Conservation (phyloP, 1,140 invertebrate genomes). For the Tetramorium simillimum region DNA sequence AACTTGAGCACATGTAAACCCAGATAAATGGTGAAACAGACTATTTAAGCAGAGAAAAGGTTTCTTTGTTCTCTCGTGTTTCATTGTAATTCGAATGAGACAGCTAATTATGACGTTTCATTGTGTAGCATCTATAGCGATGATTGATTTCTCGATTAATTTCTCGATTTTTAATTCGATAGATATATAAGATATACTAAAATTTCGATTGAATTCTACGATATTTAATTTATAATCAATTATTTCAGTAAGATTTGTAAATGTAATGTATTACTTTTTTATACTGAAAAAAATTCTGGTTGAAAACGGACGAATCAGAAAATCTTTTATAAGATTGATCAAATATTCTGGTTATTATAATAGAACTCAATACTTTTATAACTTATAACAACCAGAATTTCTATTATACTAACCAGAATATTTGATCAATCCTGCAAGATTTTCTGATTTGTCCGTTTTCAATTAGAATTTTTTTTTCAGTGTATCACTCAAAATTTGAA, state of each 20-base stretch:
- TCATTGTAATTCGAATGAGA: conserved; percentile 16
- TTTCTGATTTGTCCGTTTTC: no score
- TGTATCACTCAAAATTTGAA: not conserved
- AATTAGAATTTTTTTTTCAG: no score
- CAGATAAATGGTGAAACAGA: conserved; percentile 16
- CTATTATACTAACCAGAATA: no score
- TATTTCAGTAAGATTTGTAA: not conserved
- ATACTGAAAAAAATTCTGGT: no score
- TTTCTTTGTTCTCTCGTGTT: conserved; percentile 35
- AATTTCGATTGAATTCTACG: not conserved
- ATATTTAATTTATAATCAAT: conserved; percentile 16
- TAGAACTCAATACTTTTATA: no score
- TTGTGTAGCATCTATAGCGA: not conserved
- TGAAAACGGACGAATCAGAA: no score
- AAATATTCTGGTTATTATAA: no score
- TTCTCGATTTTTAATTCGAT: not conserved
- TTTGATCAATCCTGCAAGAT: no score
- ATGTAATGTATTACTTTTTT: not conserved
- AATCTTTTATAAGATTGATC: no score
- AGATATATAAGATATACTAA: not conserved
- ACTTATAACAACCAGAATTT: no score
- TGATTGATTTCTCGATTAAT: conserved; percentile 3
- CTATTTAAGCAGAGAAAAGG: conserved; percentile 8
- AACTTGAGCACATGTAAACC: conserved; percentile 26
- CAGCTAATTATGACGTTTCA: conserved; percentile 33